Base-by-base conservation (phyloP, 2,113 vertebrate species). In the Ptychochromis oligacanthus region DNA sequence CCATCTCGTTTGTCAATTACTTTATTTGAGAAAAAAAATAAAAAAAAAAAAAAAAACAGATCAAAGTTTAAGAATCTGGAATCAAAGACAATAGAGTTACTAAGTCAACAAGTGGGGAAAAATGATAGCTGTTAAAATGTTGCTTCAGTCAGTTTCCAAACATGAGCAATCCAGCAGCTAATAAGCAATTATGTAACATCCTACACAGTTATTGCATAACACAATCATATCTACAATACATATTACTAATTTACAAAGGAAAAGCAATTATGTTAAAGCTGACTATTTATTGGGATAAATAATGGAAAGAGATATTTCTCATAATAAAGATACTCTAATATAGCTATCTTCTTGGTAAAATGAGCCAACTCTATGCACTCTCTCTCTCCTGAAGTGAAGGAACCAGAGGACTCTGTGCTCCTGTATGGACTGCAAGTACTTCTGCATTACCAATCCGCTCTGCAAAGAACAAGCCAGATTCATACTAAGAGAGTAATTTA, bases 361-460 rank as follows among this genome's bases (percentile, higher is more conserved):
- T 72, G 17, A 76, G 20, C 17, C 6, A 46, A 43, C 2, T 34
- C 36, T 76, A 76, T 1, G 17, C 8, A 11, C 59, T 38, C 6
- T 79, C 22, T 3, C 1, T 59, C 2, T 28, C 22, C 43, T 80
- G n/a, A 31, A 36, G 54, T 22, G 36, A 10, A 46, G 54, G 3
- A 40, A 83, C 79, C 57, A 7, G 38, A 18, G 49, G 13, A 64
- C 62, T 28, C 46, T 58, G 8, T 12, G 77, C 31, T 15, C 4
- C 87, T 15, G 55, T 3, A 8, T 79, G 87, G 79, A 96, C 38
- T 70, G 87, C 93, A 59, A 96, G 94, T 40, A 96, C 93, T 79
- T 96, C 94, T 40, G 95, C 94, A 20, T 87, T 91, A 54, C 95
- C 95, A 15, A 95, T 79, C 52, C 31, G 87, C 70, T 90, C 95